These are phyloP conservation scores for Drosophila aldrichi DNA, from an alignment of 2,888 invertebrate species.

Conservation along the genomic window DNA sequence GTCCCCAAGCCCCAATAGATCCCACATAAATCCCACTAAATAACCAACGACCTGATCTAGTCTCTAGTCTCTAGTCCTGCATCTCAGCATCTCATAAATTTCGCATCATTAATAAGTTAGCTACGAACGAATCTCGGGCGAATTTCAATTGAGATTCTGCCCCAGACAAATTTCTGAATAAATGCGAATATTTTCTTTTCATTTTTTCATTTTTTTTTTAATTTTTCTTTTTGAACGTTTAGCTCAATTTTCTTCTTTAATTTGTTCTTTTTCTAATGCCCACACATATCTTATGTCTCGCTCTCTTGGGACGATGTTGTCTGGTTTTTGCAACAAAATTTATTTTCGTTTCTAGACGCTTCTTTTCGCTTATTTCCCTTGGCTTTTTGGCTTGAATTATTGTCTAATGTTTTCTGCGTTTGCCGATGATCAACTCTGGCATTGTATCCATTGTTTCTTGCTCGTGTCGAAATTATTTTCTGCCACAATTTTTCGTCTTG, in stretches of 20 bases:
- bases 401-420: constrained; percentile 29
- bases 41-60: neutral
- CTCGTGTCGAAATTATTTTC: constrained; percentile 64
- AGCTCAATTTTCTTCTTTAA: neutral
- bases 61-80: constrained; percentile 6
- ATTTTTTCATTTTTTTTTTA: constrained; percentile 19
- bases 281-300: constrained; percentile 16
- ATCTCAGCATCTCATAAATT: constrained; percentile 15
- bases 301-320: constrained; percentile 15
- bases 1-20: too few species aligned
- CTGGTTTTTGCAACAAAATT: constrained; percentile 30
- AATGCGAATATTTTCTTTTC: constrained; percentile 54
- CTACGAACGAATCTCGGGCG: constrained; percentile 7
- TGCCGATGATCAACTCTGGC: constrained; percentile 18
- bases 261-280: constrained; percentile 31
- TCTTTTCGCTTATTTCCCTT: constrained; percentile 25
- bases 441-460: constrained; percentile 55
- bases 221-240: constrained; percentile 30
- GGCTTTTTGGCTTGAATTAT: constrained; percentile 42
- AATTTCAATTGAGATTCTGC: constrained; percentile 25
- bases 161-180: constrained; percentile 61
- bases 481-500: constrained; percentile 45
- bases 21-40: neutral
- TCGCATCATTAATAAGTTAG: constrained; percentile 13
- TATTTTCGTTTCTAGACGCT: constrained; percentile 51